Base-by-base conservation (phyloP, 2,797 vertebrate species). In the Acanthopagrus latus region DNA sequence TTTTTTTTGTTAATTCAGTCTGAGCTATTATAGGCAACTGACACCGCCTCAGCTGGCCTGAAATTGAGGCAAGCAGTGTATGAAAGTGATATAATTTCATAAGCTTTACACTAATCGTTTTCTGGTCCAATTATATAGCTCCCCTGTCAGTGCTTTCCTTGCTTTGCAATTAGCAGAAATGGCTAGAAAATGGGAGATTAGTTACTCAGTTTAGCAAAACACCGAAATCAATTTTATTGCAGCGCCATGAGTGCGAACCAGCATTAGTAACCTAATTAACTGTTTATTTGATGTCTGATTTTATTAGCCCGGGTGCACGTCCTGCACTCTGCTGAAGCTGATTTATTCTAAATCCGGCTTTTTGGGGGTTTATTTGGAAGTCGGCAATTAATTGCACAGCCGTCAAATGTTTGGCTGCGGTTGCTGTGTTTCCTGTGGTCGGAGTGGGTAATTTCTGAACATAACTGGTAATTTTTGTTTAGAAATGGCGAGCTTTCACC, bases 161-260 rank as follows among this genome's bases (percentile, higher is more conserved):
- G 83, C 78, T 90, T 89, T 77, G 89, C 86, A 93, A 92, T 93
- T 94, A 92, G 83, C 71, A 85, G 87, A 81, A 88, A 91, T 83
- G 59, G 73, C 74, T 21, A 29, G 74, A 87, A 92, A 89, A 90
- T 74, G 83, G 83, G 77, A 90, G 76, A 92, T 94, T 93, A 92
- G 91, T 90, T 84, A 89, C 82, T 82, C 87, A 70, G 85, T 89
- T 91, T 83, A 86, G 89, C 89, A 86, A 91, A 88, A 87, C 86
- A 78, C 33, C 2, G 18, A 88, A 91, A 91, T 92, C 88, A 82
- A 90, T 93, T 89, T 91, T 86, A 88, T 90, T 64, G 85, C 78
- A 3, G 71, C 17, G 25, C 75, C 76, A 64, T 1, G 64, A 86
- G 79, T 58, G 78, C 38, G 23, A 77, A 76, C 46, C 82, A 1